Base-by-base conservation (phyloP, 2,888 invertebrate genomes). In the Lamellibrachia satsuma region DNA sequence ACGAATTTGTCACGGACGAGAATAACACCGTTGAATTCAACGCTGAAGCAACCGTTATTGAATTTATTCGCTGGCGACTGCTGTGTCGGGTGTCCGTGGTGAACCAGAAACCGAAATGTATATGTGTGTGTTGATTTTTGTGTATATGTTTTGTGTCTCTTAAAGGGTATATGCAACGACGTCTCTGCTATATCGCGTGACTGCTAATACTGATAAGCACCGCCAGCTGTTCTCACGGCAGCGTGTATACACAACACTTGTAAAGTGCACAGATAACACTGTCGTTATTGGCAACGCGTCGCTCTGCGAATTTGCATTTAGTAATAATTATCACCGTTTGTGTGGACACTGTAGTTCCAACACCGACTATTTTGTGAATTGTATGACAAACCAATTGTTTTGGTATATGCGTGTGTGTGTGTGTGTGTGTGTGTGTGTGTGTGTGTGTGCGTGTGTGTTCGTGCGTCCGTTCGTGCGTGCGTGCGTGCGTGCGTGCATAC, bases 101-200 rank as follows among this genome's bases (percentile, higher is more conserved):
- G 75, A 75, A 22, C 75, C 75, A n/a, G 75, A 75, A 75, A n/a
- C n/a, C 75, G 22, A 75, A 75, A 6, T 75, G 75, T 75, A 75
- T 75, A 75, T 75, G 15, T 75, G 39, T 39, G 75, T 75, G 75
- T 75, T 75, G 75, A 75, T 15, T n/a, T 22, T 15, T 75, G 75
- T 75, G 75, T 75, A 75, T 75, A 22, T 75, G 6, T 75, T 75
- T 75, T 75, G 75, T 22, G 22, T 75, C 75, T 75, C 6, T 6
- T 15, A 22, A 75, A 75, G 75, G 75, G 75, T 75, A 75, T 75
- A 75, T 75, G 75, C 75, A 75, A 75, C 75, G 39, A 39, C 39
- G 75, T 11, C 75, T 75, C 75, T 75, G 75, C 75, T 75, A 75
- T 75, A 75, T 75, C 75, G 75, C 75, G 75, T 75, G 75, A 22